Percentiles rank a stretch among this genome's conserved stretches.
These are phyloP conservation scores for Urosaurus nigricauda DNA, from an alignment of 2,797 vertebrate species.

Conservation along the genomic window DNA sequence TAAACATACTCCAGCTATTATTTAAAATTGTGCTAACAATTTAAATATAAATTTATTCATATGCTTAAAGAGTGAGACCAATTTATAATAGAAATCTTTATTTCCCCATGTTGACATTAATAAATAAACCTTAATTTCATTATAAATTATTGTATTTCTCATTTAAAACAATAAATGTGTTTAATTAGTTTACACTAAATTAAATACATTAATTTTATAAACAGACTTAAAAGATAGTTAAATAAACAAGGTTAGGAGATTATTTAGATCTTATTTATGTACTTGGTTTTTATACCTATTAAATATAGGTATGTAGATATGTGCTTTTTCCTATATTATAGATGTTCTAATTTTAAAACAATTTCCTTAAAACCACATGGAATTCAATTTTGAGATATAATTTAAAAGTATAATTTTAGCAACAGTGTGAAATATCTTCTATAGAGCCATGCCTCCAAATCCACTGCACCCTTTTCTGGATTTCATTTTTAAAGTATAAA, in stretches of 20 bases:
- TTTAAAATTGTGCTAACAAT: background rate
- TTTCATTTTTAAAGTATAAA: background rate
- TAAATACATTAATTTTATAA: background rate
- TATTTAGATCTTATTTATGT: background rate
- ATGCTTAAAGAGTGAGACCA: background rate
- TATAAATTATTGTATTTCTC: background rate
- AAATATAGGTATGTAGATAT: background rate
- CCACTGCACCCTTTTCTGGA: background rate
- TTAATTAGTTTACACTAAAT: background rate
- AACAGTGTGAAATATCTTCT: background rate
- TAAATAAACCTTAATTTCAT: background rate
- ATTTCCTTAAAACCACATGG: background rate
- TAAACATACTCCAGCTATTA: background rate
- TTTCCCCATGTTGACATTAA: background rate
- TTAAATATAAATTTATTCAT: too few species aligned
- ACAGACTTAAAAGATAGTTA: background rate
- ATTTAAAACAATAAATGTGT: background rate
- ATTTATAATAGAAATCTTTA: background rate
- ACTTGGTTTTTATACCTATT: background rate
- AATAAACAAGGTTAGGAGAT: background rate
- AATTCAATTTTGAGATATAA: background rate
- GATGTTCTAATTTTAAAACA: background rate
- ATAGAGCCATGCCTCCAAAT: background rate
- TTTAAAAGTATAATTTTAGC: background rate
- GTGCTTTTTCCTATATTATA: background rate